phyloP scores from a whole-genome alignment of 2,888 invertebrate species.

The Mythimna ferrago region DNA sequence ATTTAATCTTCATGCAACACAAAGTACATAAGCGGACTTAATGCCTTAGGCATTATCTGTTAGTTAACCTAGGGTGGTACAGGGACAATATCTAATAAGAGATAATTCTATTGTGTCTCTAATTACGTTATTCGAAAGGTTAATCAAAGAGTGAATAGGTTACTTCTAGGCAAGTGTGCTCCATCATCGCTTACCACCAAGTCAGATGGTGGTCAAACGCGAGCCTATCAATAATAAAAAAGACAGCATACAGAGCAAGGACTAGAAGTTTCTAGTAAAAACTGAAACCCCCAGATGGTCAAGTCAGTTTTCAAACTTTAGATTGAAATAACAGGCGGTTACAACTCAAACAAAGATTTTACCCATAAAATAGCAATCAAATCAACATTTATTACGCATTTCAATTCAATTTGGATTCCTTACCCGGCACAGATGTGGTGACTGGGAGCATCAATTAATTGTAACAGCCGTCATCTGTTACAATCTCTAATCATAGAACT shows the following conservation, averaged over 20 bases:
- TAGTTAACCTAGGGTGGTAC: too few relatives aligned
- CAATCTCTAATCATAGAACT: conserved; percentile 60
- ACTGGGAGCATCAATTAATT: conserved; percentile 53
- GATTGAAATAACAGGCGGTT: background rate
- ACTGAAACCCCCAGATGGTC: background rate
- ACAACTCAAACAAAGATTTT: conserved; percentile 23
- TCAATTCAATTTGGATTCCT: conserved; percentile 49
- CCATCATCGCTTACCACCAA: too few relatives aligned
- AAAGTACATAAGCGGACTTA: too few relatives aligned
- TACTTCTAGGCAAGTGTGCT: too few relatives aligned
- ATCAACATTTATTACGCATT: conserved; percentile 42
- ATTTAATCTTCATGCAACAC: too few relatives aligned
- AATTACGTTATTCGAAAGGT: too few relatives aligned
- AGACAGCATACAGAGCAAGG: background rate
- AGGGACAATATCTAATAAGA: too few relatives aligned
- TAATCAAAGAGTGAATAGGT: too few relatives aligned
- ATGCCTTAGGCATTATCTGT: too few relatives aligned
- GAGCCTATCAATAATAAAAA: too few relatives aligned
- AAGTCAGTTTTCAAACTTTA: background rate
- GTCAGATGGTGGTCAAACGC: too few relatives aligned
- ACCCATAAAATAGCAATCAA: conserved; percentile 46
- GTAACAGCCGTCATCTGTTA: conserved; percentile 56
- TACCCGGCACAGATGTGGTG: conserved; percentile 59
- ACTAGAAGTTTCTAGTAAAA: background rate
- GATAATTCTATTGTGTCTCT: too few relatives aligned